Evolutionary conservation across 2,113 vertebrate genomes (phyloP).

Genomic region (Speoplatyrhinus poulsoni): DNA sequence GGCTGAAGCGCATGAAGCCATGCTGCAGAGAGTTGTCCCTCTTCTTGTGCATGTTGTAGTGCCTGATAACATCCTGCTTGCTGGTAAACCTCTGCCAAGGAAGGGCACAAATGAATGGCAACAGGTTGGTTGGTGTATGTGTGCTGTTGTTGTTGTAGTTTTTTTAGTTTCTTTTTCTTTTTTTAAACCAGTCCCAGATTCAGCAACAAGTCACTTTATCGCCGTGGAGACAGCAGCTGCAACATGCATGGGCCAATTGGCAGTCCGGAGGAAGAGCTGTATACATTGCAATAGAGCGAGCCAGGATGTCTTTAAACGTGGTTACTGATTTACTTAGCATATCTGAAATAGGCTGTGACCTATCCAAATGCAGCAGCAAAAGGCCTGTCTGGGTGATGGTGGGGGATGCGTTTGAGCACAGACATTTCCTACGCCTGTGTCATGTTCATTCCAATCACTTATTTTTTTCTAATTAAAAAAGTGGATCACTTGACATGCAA

Average conservation of each 20-base stretch:
- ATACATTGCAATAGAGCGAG: conserved; percentile 48
- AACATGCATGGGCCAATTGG: conserved; percentile 70
- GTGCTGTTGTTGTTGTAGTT: background rate
- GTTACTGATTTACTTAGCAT: conserved; percentile 63
- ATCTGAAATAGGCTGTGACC: conserved; percentile 41
- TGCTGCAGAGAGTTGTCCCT: conserved; percentile 98
- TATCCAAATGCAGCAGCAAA: conserved; percentile 42
- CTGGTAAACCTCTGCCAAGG: conserved; percentile 96
- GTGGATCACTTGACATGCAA: conserved; percentile 78
- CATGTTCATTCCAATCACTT: conserved; percentile 33
- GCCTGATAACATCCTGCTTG: conserved; percentile 98
- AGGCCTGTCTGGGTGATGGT: conserved; percentile 16
- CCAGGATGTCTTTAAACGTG: conserved; percentile 52
- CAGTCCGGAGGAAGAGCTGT: conserved; percentile 51
- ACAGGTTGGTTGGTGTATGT: conserved; percentile 59
- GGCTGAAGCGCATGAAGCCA: conserved; percentile 99
- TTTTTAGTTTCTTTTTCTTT: conserved; percentile 28
- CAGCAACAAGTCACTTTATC: conserved; percentile 75
- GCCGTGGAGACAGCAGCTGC: conserved; percentile 78
- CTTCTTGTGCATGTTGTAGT: conserved; percentile 99
- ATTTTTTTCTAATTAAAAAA: conserved; percentile 69
- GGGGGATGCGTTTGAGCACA: conserved; percentile 2
- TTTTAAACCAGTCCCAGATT: conserved; percentile 69
- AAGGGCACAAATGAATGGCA: conserved; percentile 55
- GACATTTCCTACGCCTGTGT: conserved; percentile 23